phyloP scores from a whole-genome alignment of 37 sponge, comb jelly and placozoan genomes.

The Amphimedon queenslandica region DNA sequence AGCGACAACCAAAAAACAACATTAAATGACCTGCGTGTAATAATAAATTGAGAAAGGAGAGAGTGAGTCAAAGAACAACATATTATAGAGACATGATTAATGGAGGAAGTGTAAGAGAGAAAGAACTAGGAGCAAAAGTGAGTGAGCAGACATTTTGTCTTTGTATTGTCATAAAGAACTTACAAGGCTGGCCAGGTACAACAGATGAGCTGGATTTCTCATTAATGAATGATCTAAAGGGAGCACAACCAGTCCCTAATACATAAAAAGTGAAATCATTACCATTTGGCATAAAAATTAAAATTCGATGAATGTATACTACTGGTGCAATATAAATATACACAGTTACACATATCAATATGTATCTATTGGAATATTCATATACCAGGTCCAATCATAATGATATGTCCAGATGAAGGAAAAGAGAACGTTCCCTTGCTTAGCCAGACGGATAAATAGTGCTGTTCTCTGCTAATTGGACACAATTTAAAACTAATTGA shows the following conservation, averaged over 20 bases:
- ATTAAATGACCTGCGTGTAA: conserved; percentile 43
- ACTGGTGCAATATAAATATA: no score
- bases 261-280: conserved; percentile 6
- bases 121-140: no score
- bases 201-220: conserved; percentile 30
- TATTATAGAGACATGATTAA: no score
- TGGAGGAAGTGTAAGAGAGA: no score
- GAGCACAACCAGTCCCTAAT: conserved; percentile 95
- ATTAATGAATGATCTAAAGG: conserved; percentile 88
- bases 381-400: conserved; percentile 87
- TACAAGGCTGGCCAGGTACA: no score
- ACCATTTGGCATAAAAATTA: no score
- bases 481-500: neutral
- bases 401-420: conserved; percentile 40
- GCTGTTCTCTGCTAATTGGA: conserved; percentile 9
- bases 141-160: no score
- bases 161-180: no score
- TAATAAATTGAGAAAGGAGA: neutral
- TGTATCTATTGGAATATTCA: no score
- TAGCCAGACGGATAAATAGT: conserved; percentile 75
- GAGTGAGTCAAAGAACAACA: neutral
- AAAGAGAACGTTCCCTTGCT: conserved; percentile 70
- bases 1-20: conserved; percentile 96
- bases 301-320: no score
- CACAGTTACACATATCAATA: no score